A percentile compares a stretch with the other conserved stretches of the same genome.
Evolutionary conservation across 2,113 vertebrate species (phyloP).

Genomic region (Tamias sibiricus): DNA sequence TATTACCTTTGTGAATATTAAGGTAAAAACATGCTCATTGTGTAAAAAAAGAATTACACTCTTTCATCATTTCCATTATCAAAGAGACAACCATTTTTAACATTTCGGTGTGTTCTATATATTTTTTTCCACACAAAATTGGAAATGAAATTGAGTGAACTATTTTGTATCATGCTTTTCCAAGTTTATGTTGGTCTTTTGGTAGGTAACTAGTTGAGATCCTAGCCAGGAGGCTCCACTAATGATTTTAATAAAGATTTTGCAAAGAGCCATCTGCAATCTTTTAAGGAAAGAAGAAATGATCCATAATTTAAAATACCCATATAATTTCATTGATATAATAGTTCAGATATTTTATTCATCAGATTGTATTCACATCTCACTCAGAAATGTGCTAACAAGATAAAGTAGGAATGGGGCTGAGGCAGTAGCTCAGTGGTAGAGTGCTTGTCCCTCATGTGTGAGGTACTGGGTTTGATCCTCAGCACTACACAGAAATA

Average conservation of each 20-base stretch:
- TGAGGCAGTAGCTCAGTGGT: too few species aligned
- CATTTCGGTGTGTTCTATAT: neutral
- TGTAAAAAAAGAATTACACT: constrained; percentile 12
- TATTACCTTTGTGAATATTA: neutral
- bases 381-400: neutral
- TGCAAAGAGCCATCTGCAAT: neutral
- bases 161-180: neutral
- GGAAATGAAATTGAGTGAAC: neutral
- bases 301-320: neutral
- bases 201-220: neutral
- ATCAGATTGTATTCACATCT: neutral
- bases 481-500: too few species aligned
- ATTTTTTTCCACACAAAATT: neutral
- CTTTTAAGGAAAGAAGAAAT: neutral
- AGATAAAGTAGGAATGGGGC: too few species aligned
- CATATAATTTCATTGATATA: neutral
- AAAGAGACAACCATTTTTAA: neutral
- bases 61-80: neutral
- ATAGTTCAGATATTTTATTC: neutral
- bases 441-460: too few species aligned
- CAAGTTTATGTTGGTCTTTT: neutral
- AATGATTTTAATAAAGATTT: neutral
- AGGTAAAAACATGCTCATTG: constrained; percentile 13
- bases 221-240: neutral
- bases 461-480: too few species aligned